Conservation (phyloP, 2,797 vertebrate species). For the Babyrousa celebensis region DNA sequence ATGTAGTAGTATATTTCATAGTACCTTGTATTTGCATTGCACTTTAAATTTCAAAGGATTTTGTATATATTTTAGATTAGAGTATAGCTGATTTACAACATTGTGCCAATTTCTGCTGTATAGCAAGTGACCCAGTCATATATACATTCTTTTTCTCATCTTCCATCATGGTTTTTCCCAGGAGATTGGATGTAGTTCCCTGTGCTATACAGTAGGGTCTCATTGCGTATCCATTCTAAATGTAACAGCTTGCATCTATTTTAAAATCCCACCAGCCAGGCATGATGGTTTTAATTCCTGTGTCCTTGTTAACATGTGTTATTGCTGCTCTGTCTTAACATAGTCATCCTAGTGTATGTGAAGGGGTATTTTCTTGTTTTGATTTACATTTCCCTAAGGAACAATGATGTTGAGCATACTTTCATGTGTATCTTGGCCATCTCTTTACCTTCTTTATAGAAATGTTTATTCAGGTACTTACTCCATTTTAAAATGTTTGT, state of each 20-base stretch:
- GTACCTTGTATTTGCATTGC: constrained; percentile 29
- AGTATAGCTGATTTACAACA: too few relatives aligned
- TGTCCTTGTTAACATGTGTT: too few relatives aligned
- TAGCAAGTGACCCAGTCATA: too few relatives aligned
- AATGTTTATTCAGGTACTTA: not conserved
- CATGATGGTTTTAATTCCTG: not conserved
- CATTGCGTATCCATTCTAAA: too few relatives aligned
- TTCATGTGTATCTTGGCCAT: not conserved
- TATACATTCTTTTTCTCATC: too few relatives aligned
- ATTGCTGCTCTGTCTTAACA: not conserved
- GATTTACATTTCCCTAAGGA: not conserved
- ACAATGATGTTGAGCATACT: not conserved
- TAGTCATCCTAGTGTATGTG: not conserved
- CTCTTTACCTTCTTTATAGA: not conserved
- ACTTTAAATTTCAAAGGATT: constrained; percentile 68
- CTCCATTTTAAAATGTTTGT: not conserved
- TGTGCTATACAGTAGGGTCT: too few relatives aligned
- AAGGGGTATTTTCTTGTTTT: not conserved
- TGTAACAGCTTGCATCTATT: too few relatives aligned
- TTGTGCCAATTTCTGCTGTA: too few relatives aligned
- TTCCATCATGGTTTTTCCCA: too few relatives aligned
- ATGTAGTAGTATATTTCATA: constrained; percentile 33
- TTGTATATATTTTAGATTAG: not conserved
- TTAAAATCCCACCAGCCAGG: not conserved
- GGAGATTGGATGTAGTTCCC: too few relatives aligned